phyloP scores from a whole-genome alignment of 2,797 vertebrate genomes.

The Poeciliopsis infans region DNA sequence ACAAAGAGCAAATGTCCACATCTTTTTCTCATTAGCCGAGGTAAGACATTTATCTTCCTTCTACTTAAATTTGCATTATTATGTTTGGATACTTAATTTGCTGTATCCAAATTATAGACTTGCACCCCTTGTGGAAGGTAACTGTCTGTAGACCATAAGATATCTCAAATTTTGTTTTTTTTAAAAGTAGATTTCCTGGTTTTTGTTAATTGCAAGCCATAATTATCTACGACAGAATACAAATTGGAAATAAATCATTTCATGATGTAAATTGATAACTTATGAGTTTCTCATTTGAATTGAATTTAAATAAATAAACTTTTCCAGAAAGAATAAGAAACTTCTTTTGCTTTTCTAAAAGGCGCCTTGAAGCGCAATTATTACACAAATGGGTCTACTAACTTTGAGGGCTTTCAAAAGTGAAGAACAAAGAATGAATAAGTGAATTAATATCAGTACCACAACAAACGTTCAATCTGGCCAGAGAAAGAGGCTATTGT shows the following conservation, averaged over 20 bases:
- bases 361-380: not conserved
- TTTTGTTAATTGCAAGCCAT: not conserved
- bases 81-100: not conserved
- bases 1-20: not conserved
- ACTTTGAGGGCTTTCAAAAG: not conserved
- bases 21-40: not conserved
- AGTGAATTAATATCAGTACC: not conserved
- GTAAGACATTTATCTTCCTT: not conserved
- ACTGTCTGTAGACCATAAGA: not conserved
- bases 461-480: not conserved
- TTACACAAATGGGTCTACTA: not conserved
- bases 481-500: not conserved
- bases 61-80: not conserved
- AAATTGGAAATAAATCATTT: not conserved
- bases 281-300: not conserved
- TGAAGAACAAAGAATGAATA: not conserved
- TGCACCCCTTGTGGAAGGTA: not conserved
- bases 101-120: not conserved
- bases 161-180: not conserved
- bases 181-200: not conserved
- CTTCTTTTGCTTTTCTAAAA: not conserved
- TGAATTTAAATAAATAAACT: not conserved
- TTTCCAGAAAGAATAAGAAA: not conserved
- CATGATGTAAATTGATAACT: not conserved
- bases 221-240: not conserved